Conservation (phyloP, 2,113 vertebrate genomes). For the Vombatus ursinus region DNA sequence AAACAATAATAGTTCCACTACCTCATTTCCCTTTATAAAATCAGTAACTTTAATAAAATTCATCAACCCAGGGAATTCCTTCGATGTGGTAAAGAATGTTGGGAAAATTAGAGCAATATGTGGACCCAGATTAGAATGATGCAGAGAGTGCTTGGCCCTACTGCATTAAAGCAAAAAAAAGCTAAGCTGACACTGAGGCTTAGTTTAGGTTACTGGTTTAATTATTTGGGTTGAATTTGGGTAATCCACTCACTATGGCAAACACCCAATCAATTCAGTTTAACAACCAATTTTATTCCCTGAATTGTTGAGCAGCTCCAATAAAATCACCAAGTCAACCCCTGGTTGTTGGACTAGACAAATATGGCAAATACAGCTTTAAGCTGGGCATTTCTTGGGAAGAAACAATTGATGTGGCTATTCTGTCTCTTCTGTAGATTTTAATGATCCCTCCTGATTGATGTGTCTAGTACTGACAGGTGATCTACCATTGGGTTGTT, state of each 20-base stretch:
- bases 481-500: neutral
- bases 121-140: neutral
- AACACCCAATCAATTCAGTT: neutral
- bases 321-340: neutral
- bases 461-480: neutral
- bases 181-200: neutral
- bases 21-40: neutral
- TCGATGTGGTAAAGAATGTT: neutral
- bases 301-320: neutral
- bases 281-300: neutral
- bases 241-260: neutral
- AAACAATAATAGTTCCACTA: neutral
- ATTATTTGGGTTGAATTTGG: neutral
- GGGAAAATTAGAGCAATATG: neutral
- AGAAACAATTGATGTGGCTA: neutral
- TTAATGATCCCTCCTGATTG: neutral
- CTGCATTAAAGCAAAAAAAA: neutral
- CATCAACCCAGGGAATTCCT: neutral
- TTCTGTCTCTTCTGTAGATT: neutral
- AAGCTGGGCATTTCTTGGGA: neutral
- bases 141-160: slow-evolving; percentile 8
- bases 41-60: neutral
- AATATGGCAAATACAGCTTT: neutral
- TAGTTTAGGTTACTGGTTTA: neutral
- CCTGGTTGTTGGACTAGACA: neutral